Base-by-base conservation (phyloP, 2,888 invertebrate species). In the Coronaproctus castanopsis region DNA sequence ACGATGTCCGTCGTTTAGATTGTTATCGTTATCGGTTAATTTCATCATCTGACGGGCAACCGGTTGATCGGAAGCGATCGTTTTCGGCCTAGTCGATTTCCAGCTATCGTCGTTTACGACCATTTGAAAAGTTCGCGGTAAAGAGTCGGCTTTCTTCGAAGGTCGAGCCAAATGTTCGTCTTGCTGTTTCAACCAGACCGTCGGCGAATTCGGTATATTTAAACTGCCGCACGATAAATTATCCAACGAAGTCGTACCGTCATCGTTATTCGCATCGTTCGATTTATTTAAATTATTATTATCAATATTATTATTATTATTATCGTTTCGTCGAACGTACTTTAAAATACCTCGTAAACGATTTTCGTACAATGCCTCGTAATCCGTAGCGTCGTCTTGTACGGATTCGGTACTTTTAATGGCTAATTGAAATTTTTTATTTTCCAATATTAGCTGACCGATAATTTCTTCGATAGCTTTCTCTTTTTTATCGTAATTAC, bases 381-480 rank as follows among this genome's bases (percentile, higher is more conserved):
- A 10, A 19, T 21, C n/a, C 20, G 48, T 14, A 53, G 20, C 55
- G 53, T 49, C 50, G 52, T 49, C 55, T 52, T 24, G 54, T 53
- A 19, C 24, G 21, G 36, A 52, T 18, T 59, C 55, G 24, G 54
- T 52, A 50, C 55, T 55, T 55, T 83, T 85, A 23, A 86, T 73
- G 52, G 87, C 76, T 64, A 84, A 81, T 65, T 87, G 85, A 65
- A 88, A 87, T 63, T 87, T 87, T 65, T 83, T 78, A 68, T 85
- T 87, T 69, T 87, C 84, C 79, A 87, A 81, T 3, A 90, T 72
- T 18, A 89, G 74, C 68, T 87, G 87, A 1, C 87, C 82, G 56
- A 90, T 87, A 55, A 90, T 82, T 71, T 87, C 77, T 71, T 85
- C 83, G 66, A 82, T 74, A 55, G 78, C 82, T 69, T 77, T 81